These are phyloP conservation scores for Oryzias woworae DNA, from an alignment of 2,113 vertebrate genomes.

Conservation along the genomic window DNA sequence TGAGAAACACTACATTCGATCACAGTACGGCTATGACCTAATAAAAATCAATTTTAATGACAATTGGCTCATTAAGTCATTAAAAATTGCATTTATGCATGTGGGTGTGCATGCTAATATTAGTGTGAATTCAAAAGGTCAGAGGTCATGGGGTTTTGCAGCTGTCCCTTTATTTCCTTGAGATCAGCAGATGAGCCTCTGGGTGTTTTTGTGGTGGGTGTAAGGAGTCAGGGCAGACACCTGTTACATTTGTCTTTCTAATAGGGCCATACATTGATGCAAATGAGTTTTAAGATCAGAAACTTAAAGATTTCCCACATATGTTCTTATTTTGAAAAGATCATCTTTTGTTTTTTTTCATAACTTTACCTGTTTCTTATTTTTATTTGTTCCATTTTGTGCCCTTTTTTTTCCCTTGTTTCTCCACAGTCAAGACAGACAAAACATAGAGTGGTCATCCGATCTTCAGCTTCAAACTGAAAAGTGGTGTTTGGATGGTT, in stretches of 20 bases:
- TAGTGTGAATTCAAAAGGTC: slow-evolving; percentile 33
- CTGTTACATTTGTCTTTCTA: slow-evolving; percentile 21
- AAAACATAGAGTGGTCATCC: slow-evolving; percentile 39
- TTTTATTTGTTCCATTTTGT: slow-evolving; percentile 27
- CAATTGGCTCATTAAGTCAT: slow-evolving; percentile 18
- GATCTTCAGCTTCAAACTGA: slow-evolving; percentile 23
- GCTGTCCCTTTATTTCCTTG: slow-evolving; percentile 38
- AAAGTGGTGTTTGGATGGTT: slow-evolving; percentile 44
- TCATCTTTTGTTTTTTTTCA: not conserved
- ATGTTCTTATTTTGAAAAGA: no score
- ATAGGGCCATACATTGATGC: no score
- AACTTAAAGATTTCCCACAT: no score
- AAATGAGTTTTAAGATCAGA: no score
- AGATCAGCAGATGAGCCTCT: slow-evolving; percentile 15
- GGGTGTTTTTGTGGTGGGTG: slow-evolving; percentile 19
- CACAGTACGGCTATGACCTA: slow-evolving; percentile 2
- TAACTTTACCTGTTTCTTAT: slow-evolving; percentile 1
- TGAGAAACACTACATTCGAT: slow-evolving; percentile 31
- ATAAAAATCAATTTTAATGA: slow-evolving; percentile 16
- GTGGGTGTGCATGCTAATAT: slow-evolving; percentile 32
- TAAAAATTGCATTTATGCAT: slow-evolving; percentile 8
- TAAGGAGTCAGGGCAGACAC: slow-evolving; percentile 31
- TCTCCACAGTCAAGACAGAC: slow-evolving; percentile 35
- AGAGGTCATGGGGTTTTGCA: slow-evolving; percentile 57
- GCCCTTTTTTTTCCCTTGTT: slow-evolving; percentile 12